Conservation (phyloP, 1,140 invertebrate genomes). For the Dinoponera quadriceps region DNA sequence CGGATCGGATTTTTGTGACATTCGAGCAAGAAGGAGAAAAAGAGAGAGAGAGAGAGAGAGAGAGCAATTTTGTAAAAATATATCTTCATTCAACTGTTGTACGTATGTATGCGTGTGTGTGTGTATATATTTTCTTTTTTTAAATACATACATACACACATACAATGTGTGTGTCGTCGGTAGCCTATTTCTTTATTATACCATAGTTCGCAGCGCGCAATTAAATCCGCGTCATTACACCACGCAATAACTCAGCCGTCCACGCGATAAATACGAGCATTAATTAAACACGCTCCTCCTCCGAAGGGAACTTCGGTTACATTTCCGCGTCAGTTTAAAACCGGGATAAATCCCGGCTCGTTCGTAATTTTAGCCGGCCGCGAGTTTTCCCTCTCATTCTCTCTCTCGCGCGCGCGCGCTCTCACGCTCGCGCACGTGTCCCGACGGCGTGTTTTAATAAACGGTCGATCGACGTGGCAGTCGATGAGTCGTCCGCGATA, state of each 20-base stretch:
- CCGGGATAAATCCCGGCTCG: conserved; percentile 9
- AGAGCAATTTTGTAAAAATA: conserved; percentile 45
- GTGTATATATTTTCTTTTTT: too few relatives aligned
- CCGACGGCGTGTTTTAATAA: conserved; percentile 43
- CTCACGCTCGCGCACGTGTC: not conserved
- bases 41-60: too few relatives aligned
- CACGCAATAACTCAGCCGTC: conserved; percentile 36
- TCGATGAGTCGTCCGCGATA: conserved; percentile 18
- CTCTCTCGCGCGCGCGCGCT: too few relatives aligned
- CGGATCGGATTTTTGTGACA: conserved; percentile 16
- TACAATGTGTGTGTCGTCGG: conserved; percentile 11
- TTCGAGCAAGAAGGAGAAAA: not conserved
- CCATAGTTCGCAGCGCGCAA: conserved; percentile 50
- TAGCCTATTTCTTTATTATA: conserved; percentile 50
- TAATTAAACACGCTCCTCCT: conserved; percentile 62
- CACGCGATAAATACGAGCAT: conserved; percentile 53
- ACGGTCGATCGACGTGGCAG: conserved; percentile 25
- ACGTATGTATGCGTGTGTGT: too few relatives aligned
- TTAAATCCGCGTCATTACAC: conserved; percentile 52
- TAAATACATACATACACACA: too few relatives aligned
- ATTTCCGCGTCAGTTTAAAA: conserved; percentile 10
- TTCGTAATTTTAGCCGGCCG: conserved; percentile 37
- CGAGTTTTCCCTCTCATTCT: too few relatives aligned
- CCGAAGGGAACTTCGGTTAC: conserved; percentile 20
- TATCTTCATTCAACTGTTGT: too few relatives aligned